Conservation (phyloP, 2,797 vertebrate species). For the Mallotus villosus region DNA sequence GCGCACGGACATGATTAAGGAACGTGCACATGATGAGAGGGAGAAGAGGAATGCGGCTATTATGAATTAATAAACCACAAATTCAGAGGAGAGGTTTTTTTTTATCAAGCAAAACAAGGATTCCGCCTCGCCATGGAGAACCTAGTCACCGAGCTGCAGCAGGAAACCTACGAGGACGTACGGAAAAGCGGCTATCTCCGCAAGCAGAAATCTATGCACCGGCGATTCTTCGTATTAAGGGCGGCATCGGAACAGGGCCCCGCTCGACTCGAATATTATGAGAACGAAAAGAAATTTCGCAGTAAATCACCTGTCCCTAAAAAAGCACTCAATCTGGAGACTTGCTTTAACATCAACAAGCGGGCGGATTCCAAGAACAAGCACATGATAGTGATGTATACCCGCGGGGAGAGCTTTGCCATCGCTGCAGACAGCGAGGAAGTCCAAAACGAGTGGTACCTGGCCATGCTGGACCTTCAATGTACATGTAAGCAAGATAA, state of each 20-base stretch:
- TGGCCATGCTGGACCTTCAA: constrained; percentile 80
- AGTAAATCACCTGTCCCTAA: constrained; percentile 76
- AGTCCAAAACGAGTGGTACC: constrained; percentile 82
- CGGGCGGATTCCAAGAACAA: constrained; percentile 80
- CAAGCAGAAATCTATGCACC: constrained; percentile 86
- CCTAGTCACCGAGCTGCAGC: constrained; percentile 65
- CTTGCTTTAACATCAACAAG: constrained; percentile 84
- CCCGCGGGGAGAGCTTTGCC: constrained; percentile 81
- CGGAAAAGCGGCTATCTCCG: constrained; percentile 84
- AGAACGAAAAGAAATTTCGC: constrained; percentile 86
- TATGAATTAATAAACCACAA: constrained; percentile 56
- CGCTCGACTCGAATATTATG: constrained; percentile 80
- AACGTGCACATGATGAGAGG: constrained; percentile 41
- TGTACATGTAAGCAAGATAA: constrained; percentile 73
- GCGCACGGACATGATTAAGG: constrained; percentile 12
- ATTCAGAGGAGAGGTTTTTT: constrained; percentile 41
- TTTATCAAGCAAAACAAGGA: constrained; percentile 28
- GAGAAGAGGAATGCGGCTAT: constrained; percentile 38
- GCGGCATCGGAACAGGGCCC: constrained; percentile 76
- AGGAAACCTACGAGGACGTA: constrained; percentile 78
- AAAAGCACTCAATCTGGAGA: constrained; percentile 75
- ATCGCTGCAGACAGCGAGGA: constrained; percentile 81
- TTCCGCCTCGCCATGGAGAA: constrained; percentile 74
- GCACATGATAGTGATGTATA: constrained; percentile 83
- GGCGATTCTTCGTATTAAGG: constrained; percentile 83